These are phyloP conservation scores for Linnaemya tessellans DNA, from an alignment of 2,888 invertebrate genomes.

Conservation along the genomic window DNA sequence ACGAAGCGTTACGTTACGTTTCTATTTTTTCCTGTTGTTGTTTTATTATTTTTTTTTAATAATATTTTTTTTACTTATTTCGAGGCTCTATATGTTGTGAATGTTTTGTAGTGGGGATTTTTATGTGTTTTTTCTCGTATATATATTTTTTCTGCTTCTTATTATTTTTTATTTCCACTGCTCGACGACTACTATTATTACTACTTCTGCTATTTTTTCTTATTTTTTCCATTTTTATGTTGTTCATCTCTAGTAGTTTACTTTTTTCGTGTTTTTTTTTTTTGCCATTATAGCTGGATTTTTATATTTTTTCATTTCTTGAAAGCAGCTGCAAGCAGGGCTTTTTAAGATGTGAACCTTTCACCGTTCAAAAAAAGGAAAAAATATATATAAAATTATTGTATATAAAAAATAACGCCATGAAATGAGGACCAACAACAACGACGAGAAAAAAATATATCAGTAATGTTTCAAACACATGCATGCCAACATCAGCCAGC, in stretches of 20 bases:
- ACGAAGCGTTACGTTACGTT: constrained; percentile 71
- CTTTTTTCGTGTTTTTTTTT: not conserved
- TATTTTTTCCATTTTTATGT: constrained; percentile 38
- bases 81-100: constrained; percentile 70
- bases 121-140: constrained; percentile 63
- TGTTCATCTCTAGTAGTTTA: constrained; percentile 61
- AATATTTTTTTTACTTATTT: constrained; percentile 61
- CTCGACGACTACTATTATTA: constrained; percentile 69
- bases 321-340: constrained; percentile 74
- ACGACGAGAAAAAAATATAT: constrained; percentile 45
- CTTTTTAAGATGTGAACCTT: constrained; percentile 76
- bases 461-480: constrained; percentile 64
- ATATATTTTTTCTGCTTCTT: constrained; percentile 51
- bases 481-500: constrained; percentile 60
- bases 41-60: constrained; percentile 56
- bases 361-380: constrained; percentile 69
- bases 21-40: constrained; percentile 51
- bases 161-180: constrained; percentile 68
- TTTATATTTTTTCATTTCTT: constrained; percentile 77
- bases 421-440: constrained; percentile 53
- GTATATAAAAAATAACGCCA: constrained; percentile 46
- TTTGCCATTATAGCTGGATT: constrained; percentile 71
- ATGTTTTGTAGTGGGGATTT: constrained; percentile 72
- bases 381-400: constrained; percentile 53
- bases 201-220: constrained; percentile 46